Percentiles rank a stretch among this genome's conserved stretches.
Conservation (phyloP, 1,140 invertebrate genomes). For the Vanessa tameamea region DNA sequence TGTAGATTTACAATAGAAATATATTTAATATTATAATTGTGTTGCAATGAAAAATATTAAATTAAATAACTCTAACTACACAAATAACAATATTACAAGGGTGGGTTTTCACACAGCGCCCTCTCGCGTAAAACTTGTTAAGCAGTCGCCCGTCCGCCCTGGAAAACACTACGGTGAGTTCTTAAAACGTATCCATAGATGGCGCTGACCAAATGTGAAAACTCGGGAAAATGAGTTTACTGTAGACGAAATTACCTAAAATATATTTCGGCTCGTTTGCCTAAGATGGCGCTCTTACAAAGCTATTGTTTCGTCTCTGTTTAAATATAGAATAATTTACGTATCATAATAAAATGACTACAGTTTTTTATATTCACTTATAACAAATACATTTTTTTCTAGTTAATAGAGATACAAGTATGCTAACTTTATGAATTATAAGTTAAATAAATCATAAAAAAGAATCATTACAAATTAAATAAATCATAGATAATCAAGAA, state of each 20-base stretch:
- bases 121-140: not conserved
- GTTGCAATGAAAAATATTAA: not conserved
- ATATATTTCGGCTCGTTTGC: not conserved
- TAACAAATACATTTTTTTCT: no score
- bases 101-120: not conserved
- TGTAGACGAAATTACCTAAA: not conserved
- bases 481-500: no score
- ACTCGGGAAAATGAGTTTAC: not conserved
- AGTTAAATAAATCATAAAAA: no score
- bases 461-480: no score
- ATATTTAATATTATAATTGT: no score
- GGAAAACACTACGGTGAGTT: not conserved
- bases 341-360: no score
- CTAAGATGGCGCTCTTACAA: not conserved
- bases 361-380: no score
- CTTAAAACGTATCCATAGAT: not conserved
- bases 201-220: constrained; percentile 8
- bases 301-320: not conserved
- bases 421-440: no score
- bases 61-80: not conserved
- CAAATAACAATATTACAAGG: no score
- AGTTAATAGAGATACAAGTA: no score
- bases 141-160: not conserved
- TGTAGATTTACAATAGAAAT: no score
- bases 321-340: not conserved